These are phyloP conservation scores for Delia radicum DNA, from an alignment of 1,140 invertebrate species.

Conservation along the genomic window DNA sequence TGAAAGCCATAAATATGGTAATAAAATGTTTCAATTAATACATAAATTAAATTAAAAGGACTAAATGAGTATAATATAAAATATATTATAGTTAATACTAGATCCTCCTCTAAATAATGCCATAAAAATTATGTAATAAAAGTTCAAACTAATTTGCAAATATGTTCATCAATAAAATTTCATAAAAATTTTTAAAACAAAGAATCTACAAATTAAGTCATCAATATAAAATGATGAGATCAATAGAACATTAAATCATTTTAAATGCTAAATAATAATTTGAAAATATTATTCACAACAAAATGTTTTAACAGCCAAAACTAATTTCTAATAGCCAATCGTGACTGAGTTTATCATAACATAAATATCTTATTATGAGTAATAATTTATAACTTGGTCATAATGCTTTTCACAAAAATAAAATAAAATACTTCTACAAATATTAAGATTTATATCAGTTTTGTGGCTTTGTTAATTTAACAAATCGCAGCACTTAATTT, in stretches of 20 bases:
- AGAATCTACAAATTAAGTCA: conserved; percentile 20
- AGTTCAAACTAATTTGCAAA: too few species aligned
- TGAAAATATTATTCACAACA: not conserved
- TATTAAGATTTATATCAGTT: not conserved
- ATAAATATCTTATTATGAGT: conserved; percentile 18
- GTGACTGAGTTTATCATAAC: not conserved
- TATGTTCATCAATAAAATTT: too few species aligned
- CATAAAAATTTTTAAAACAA: too few species aligned
- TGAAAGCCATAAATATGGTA: conserved; percentile 28
- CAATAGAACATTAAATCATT: conserved; percentile 12
- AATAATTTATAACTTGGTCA: conserved; percentile 17
- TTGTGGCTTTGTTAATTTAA: not conserved
- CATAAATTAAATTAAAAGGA: conserved; percentile 28
- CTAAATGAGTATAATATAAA: not conserved
- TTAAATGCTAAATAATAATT: not conserved
- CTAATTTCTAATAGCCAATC: conserved; percentile 6
- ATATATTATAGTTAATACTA: too few species aligned
- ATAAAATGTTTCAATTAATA: conserved; percentile 32
- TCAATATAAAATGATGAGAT: conserved; percentile 7
- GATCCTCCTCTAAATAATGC: too few species aligned
- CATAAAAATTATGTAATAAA: too few species aligned
- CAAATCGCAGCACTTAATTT: not conserved
- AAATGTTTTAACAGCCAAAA: not conserved
- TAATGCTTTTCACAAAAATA: not conserved
- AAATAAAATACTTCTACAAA: not conserved